Base-by-base conservation (phyloP, 2,797 vertebrate genomes). In the Cryptoprocta ferox region DNA sequence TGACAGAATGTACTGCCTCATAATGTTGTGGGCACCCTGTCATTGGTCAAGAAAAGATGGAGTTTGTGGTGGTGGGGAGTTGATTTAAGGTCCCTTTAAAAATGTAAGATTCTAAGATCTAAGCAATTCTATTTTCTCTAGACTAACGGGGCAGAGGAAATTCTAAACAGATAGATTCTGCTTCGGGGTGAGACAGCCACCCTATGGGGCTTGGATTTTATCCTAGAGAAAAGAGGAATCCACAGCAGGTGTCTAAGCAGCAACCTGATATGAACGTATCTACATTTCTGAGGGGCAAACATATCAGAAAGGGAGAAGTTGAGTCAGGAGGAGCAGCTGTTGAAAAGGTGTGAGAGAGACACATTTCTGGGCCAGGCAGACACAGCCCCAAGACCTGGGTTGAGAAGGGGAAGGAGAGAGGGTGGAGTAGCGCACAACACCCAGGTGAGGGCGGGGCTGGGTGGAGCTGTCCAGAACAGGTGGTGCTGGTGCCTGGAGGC, bases 401-500 rank as follows among this genome's bases (percentile, higher is more conserved):
- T 45, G 18, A 95, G 86, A 56, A 26, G 75, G 48, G 50, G 68
- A 91, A 86, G 68, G 42, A 65, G 61, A 39, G 61, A 94, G 50
- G 92, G 90, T 71, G 90, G 97, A 94, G 85, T 56, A 84, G 45
- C 19, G 56, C 83, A 42, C 81, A 37, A 85, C 76, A n/a, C 56
- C 94, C 78, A 91, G 73, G 88, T 66, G 39, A 95, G 88, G 94
- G 50, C 42, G 71, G 63, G 93, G 92, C 73, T 61, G 93, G 96
- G 96, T 82, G 90, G 95, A 96, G 92, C 95, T 97, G 96, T 98
- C 97, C 93, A 91, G 94, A 93, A 94, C 13, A 0, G 96, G 95
- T 2, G 73, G 96, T 97, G 95, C 97, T 97, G 63, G 66, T 94
- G 92, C 92, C 88, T 71, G 16, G 50, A 90, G 95, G 92, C 90